Evolutionary conservation across 1,140 invertebrate species (phyloP).

Genomic region (Potamilus streckersoni): DNA sequence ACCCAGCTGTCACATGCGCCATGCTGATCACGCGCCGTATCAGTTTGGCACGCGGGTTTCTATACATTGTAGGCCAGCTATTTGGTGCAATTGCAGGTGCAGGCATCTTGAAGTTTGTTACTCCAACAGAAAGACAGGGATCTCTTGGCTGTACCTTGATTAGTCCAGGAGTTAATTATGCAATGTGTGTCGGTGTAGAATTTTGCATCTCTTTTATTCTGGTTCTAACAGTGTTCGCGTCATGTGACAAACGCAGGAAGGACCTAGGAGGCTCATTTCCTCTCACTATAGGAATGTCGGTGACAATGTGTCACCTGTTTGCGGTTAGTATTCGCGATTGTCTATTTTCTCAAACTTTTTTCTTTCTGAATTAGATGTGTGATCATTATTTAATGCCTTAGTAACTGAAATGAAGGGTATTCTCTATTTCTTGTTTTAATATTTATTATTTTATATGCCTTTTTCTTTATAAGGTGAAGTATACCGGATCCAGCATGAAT

Average conservation of each 20-base stretch:
- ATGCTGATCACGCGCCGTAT: not conserved
- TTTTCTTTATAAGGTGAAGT: constrained; percentile 42
- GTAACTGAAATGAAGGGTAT: too few relatives aligned
- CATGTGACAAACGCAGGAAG: not conserved
- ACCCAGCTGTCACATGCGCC: not conserved
- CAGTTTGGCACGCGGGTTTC: not conserved
- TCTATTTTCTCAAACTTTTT: too few relatives aligned
- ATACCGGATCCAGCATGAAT: constrained; percentile 60
- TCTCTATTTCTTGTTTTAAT: too few relatives aligned
- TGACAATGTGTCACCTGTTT: not conserved
- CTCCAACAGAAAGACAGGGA: not conserved
- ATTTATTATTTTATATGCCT: not conserved
- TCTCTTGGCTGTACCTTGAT: not conserved
- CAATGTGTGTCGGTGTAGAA: not conserved
- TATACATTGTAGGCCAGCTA: not conserved
- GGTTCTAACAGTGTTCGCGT: not conserved
- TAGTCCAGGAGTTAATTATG: not conserved
- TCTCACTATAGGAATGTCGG: not conserved
- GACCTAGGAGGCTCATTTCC: not conserved
- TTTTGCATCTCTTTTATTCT: not conserved
- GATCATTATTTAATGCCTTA: too few relatives aligned
- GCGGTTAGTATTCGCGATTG: not conserved
- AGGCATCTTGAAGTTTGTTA: not conserved
- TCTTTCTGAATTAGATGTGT: too few relatives aligned
- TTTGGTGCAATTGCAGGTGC: not conserved